phyloP scores from a whole-genome alignment of 2,113 vertebrate species.

The Stigmatopora argus region DNA sequence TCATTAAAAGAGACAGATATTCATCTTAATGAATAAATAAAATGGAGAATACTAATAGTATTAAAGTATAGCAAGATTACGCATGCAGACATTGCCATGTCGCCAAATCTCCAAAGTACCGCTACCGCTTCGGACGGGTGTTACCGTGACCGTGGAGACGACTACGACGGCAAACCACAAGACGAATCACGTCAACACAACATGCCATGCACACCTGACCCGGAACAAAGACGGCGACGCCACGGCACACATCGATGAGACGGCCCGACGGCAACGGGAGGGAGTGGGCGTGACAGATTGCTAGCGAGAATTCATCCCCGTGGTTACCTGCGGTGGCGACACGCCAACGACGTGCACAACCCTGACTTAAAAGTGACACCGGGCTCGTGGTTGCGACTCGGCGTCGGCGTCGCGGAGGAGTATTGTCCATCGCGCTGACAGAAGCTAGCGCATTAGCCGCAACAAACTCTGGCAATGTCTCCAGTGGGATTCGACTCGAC shows the following conservation, averaged over 20 bases:
- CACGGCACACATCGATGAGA: conserved; percentile 67
- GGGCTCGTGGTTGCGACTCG: conserved; percentile 49
- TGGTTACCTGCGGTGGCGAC: conserved; percentile 62
- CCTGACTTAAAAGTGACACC: conserved; percentile 40
- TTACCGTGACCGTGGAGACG: conserved; percentile 32
- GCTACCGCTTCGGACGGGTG: neutral
- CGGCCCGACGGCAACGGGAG: conserved; percentile 58
- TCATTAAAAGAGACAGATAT: too few species aligned
- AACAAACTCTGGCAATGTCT: conserved; percentile 56
- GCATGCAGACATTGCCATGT: too few species aligned
- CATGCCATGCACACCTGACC: conserved; percentile 60
- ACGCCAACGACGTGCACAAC: conserved; percentile 48
- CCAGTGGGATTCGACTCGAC: conserved; percentile 49
- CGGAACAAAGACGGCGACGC: conserved; percentile 67
- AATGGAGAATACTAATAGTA: too few species aligned
- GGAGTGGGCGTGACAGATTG: conserved; percentile 64
- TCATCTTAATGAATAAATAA: too few species aligned
- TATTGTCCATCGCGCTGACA: conserved; percentile 61
- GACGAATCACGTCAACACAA: conserved; percentile 41
- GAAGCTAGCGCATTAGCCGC: conserved; percentile 59
- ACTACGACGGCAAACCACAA: conserved; percentile 30
- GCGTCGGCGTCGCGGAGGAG: conserved; percentile 51
- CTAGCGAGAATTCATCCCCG: conserved; percentile 63
- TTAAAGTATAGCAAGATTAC: too few species aligned
- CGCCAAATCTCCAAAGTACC: conserved; percentile 6